Evolutionary conservation across 2,797 vertebrate genomes (phyloP).

Genomic region (Falco rusticolus): DNA sequence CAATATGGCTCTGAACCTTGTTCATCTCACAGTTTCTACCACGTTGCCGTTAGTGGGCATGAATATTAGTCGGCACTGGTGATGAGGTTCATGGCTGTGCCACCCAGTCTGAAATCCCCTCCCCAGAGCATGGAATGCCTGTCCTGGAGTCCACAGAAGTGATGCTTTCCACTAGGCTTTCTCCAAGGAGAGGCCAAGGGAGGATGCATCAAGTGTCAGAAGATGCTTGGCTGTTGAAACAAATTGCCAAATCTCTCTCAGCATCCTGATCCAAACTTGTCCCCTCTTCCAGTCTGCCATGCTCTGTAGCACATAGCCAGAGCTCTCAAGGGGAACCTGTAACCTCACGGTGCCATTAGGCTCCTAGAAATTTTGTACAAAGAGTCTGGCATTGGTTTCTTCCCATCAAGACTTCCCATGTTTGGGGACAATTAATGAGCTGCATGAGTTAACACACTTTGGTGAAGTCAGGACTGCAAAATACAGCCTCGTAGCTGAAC

Average conservation of each 20-base stretch:
- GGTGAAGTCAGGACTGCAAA: slow-evolving; percentile 10
- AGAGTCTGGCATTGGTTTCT: neutral
- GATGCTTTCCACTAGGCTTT: neutral
- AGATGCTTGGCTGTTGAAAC: neutral
- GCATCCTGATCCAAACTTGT: neutral
- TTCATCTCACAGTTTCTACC: neutral
- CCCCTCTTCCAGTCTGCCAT: neutral
- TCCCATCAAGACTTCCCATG: neutral
- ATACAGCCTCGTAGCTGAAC: neutral
- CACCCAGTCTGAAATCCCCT: neutral
- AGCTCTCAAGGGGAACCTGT: neutral
- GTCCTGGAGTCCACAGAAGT: neutral
- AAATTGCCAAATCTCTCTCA: neutral
- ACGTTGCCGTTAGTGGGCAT: neutral
- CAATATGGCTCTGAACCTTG: neutral
- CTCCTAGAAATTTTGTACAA: neutral
- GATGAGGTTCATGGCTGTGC: neutral
- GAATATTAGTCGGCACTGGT: neutral
- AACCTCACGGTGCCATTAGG: neutral
- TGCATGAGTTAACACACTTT: neutral
- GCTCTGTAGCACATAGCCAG: neutral
- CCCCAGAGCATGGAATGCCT: neutral
- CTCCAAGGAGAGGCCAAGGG: neutral
- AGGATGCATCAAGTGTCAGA: neutral
- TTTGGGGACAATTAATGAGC: neutral